phyloP scores from a whole-genome alignment of 2,888 invertebrate species.

The Mythimna loreyi region DNA sequence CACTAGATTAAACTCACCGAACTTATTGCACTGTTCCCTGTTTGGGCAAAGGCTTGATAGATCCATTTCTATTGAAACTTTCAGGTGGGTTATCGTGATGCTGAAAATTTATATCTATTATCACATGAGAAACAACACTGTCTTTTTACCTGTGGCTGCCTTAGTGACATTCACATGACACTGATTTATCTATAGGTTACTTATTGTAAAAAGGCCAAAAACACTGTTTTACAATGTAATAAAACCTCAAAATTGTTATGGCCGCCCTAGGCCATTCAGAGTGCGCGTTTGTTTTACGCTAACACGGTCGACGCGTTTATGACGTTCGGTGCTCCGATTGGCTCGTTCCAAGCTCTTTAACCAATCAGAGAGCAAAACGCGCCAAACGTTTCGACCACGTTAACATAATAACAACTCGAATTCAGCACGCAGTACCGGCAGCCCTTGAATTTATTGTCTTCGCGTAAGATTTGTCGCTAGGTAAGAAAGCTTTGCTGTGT shows the following conservation, averaged over 20 bases:
- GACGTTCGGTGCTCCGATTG: no score
- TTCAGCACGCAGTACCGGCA: no score
- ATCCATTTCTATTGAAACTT: conserved; percentile 66
- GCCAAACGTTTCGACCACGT: no score
- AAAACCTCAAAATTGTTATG: background rate
- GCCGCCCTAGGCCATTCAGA: background rate
- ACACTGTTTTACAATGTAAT: background rate
- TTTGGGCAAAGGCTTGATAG: conserved; percentile 67
- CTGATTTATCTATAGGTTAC: background rate
- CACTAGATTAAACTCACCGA: conserved; percentile 63
- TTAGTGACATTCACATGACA: conserved; percentile 6
- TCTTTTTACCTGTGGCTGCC: conserved; percentile 15
- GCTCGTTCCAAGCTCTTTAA: no score
- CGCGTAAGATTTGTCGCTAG: no score
- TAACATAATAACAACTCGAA: no score
- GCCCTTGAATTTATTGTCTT: no score
- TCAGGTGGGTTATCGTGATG: conserved; percentile 1
- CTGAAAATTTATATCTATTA: conserved; percentile 27
- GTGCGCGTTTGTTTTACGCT: no score
- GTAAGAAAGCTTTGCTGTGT: no score
- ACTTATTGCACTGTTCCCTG: conserved; percentile 74
- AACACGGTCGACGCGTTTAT: no score
- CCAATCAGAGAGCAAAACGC: no score
- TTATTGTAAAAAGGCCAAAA: background rate
- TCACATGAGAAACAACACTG: conserved; percentile 17